phyloP scores from a whole-genome alignment of 2,888 invertebrate species.

The Leptinotarsa juncta region DNA sequence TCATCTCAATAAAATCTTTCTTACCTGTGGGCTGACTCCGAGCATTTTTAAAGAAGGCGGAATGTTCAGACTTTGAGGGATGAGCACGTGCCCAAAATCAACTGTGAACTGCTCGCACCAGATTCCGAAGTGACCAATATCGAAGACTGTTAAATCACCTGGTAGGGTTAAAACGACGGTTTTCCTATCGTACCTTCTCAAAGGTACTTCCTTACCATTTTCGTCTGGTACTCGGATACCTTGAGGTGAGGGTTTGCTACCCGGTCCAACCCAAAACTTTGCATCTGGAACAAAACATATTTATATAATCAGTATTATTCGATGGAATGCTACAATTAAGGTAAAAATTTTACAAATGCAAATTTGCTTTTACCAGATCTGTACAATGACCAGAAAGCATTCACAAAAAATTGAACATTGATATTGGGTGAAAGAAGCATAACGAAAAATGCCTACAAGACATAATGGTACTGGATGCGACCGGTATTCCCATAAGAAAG shows the following conservation, averaged over 20 bases:
- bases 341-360: too few species aligned
- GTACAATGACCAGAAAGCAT: too few species aligned
- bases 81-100: slow-evolving; percentile 88
- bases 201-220: slow-evolving; percentile 85
- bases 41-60: slow-evolving; percentile 94
- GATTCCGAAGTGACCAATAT: slow-evolving; percentile 92
- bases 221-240: slow-evolving; percentile 91
- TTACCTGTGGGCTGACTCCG: slow-evolving; percentile 93
- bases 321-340: too few species aligned
- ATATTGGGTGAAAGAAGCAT: too few species aligned
- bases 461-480: too few species aligned
- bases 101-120: slow-evolving; percentile 96
- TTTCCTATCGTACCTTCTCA: slow-evolving; percentile 85
- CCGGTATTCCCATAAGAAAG: too few species aligned
- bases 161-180: slow-evolving; percentile 91
- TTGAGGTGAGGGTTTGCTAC: slow-evolving; percentile 82
- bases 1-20: slow-evolving; percentile 49
- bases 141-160: slow-evolving; percentile 89
- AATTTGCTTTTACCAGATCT: too few species aligned
- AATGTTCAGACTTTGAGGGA: slow-evolving; percentile 82
- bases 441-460: too few species aligned
- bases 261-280: slow-evolving; percentile 93
- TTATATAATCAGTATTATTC: background rate
- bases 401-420: too few species aligned
- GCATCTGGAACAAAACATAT: slow-evolving; percentile 74